Evolutionary conservation across 1,140 invertebrate species (phyloP).

Genomic region (Drosophila ambigua): DNA sequence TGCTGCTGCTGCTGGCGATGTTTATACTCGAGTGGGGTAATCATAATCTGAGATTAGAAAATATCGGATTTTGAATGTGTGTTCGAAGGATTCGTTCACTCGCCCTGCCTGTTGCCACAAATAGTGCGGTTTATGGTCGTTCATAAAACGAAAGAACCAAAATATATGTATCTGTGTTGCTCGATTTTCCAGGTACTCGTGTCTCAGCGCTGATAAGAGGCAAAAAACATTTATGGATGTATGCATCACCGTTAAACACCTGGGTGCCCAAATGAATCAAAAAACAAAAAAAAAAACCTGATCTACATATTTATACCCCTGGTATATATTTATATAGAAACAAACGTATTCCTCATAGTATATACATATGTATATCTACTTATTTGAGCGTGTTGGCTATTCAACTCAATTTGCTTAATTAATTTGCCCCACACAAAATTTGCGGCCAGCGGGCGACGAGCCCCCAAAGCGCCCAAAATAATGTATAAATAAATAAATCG

Average conservation of each 20-base stretch:
- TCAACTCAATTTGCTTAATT: constrained; percentile 36
- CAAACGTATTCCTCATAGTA: background rate
- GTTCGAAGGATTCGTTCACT: constrained; percentile 18
- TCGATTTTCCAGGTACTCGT: constrained; percentile 10
- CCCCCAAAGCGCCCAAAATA: constrained; percentile 37
- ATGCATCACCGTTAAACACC: no score
- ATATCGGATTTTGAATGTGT: constrained; percentile 42
- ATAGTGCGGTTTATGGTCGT: constrained; percentile 34
- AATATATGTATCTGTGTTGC: constrained; percentile 3
- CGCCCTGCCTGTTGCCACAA: constrained; percentile 24
- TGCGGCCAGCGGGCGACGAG: constrained; percentile 27
- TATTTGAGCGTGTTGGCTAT: constrained; percentile 2
- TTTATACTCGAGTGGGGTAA: constrained; percentile 32
- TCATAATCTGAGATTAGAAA: constrained; percentile 67
- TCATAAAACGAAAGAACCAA: constrained; percentile 35
- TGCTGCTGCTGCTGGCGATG: constrained; percentile 21
- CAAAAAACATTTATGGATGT: background rate
- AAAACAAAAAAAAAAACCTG: no score
- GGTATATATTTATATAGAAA: background rate
- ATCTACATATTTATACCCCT: no score
- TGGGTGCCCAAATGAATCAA: no score
- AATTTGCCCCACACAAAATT: constrained; percentile 12
- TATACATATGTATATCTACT: constrained; percentile 2
- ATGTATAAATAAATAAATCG: constrained; percentile 39
- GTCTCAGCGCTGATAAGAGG: constrained; percentile 24